Evolutionary conservation across 2,797 vertebrate genomes (phyloP).

Genomic region (Semotilus atromaculatus): DNA sequence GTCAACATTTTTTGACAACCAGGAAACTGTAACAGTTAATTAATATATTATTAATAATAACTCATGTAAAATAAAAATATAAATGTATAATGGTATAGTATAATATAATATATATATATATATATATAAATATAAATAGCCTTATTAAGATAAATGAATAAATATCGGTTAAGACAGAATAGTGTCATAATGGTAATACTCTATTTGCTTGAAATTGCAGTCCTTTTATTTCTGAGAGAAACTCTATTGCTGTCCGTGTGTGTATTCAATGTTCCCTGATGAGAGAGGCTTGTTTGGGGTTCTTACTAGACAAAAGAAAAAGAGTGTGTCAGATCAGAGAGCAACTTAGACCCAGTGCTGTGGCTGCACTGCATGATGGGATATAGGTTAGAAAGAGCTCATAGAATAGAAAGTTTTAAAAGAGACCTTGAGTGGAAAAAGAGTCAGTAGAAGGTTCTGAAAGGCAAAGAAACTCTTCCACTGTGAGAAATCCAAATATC

Average conservation of each 20-base stretch:
- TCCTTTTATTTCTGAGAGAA: background rate
- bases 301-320: constrained; percentile 19
- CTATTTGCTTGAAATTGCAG: background rate
- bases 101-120: background rate
- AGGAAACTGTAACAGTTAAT: background rate
- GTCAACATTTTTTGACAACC: no score
- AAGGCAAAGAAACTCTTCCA: background rate
- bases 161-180: background rate
- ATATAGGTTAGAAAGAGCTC: constrained; percentile 27
- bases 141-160: background rate
- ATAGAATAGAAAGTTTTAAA: constrained; percentile 1
- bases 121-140: no score
- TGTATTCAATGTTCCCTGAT: constrained; percentile 20
- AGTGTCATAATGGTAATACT: background rate
- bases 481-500: background rate
- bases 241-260: background rate
- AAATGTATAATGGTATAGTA: background rate
- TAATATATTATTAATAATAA: background rate
- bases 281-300: background rate
- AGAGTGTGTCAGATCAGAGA: constrained; percentile 20
- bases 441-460: constrained; percentile 3
- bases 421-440: background rate
- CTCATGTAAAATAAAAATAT: background rate
- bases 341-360: constrained; percentile 6
- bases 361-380: constrained; percentile 31